These are phyloP conservation scores for Chinchilla lanigera DNA, from an alignment of 2,113 vertebrate species.

Conservation along the genomic window DNA sequence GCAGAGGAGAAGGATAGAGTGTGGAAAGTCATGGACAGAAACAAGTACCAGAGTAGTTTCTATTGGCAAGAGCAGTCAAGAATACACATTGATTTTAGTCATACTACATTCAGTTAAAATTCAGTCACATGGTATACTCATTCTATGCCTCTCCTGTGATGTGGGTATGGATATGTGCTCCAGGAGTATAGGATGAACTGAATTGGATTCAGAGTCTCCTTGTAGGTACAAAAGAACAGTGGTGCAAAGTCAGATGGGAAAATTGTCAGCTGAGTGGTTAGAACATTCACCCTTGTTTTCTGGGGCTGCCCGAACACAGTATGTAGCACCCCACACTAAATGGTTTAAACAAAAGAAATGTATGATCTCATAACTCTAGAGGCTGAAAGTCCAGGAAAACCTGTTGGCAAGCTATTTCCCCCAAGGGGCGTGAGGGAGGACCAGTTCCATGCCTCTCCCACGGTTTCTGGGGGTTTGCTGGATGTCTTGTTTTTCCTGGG, in stretches of 20 bases:
- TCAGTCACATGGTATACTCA: neutral
- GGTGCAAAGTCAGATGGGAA: neutral
- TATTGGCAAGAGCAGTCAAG: too few relatives aligned
- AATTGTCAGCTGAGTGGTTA: neutral
- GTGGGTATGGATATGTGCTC: neutral
- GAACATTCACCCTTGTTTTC: neutral
- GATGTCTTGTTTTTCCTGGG: accelerated
- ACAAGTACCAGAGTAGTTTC: neutral
- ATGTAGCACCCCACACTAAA: neutral
- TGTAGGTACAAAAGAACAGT: neutral
- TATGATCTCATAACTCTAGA: neutral
- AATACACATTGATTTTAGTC: accelerated
- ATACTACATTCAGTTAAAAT: neutral
- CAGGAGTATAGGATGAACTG: neutral
- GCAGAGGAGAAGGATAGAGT: neutral
- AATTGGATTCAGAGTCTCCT: neutral
- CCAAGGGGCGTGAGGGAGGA: neutral
- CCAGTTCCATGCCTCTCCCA: accelerated
- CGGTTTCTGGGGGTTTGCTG: neutral
- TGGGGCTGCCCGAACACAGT: neutral
- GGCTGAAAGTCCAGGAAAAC: neutral
- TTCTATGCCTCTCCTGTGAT: neutral
- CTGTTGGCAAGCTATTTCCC: neutral
- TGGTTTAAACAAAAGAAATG: neutral
- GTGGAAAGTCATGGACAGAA: accelerated